Evolutionary conservation across 2,113 vertebrate species (phyloP).

Genomic region (Pogona vitticeps): DNA sequence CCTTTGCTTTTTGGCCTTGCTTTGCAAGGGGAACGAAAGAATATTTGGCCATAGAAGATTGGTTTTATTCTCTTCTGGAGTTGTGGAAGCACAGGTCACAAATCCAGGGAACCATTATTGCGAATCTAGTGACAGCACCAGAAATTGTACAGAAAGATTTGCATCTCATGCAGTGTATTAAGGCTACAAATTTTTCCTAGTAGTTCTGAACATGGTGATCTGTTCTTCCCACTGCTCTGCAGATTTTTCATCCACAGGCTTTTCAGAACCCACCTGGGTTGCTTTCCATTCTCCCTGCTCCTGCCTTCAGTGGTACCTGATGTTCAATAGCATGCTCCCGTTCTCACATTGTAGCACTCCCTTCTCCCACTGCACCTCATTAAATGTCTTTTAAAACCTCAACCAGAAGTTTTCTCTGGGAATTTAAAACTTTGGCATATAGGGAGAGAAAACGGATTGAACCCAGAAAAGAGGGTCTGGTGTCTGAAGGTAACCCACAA

Average conservation of each 20-base stretch:
- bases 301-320: not conserved
- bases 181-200: not conserved
- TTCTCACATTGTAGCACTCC: not conserved
- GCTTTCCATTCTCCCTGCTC: not conserved
- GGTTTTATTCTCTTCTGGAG: too few species aligned
- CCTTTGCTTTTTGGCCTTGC: not conserved
- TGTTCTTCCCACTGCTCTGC: too few species aligned
- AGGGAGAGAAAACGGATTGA: not conserved
- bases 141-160: not conserved
- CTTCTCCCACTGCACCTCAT: constrained; percentile 15
- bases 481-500: too few species aligned
- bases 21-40: not conserved
- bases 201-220: not conserved
- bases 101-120: too few species aligned
- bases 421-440: not conserved
- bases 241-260: not conserved
- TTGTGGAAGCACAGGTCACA: not conserved
- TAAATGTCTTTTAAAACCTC: not conserved
- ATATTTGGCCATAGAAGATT: not conserved
- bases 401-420: not conserved
- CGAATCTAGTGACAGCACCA: not conserved
- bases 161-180: not conserved
- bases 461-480: not conserved
- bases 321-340: not conserved
- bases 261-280: not conserved